Conservation (phyloP, 2,797 vertebrate species). For the Okamejei kenojei region DNA sequence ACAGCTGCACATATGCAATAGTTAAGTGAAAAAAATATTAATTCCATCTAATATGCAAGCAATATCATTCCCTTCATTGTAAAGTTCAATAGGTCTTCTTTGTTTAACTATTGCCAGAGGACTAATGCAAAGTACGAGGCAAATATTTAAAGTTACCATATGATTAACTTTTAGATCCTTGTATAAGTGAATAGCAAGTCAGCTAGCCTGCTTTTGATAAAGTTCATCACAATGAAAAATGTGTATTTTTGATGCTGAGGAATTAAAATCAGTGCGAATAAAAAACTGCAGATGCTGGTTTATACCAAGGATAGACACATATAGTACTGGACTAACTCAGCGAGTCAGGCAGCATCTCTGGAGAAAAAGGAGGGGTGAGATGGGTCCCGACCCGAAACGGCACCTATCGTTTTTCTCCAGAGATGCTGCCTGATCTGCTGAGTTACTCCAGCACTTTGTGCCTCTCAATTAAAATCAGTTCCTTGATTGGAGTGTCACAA, state of each 20-base stretch:
- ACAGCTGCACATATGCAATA: neutral
- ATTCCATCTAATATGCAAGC: neutral
- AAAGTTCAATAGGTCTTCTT: neutral
- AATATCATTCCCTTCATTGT: neutral
- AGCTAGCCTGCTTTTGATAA: neutral
- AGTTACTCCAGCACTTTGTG: too few relatives aligned
- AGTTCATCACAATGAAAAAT: neutral
- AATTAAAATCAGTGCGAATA: neutral
- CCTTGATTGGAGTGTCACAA: neutral
- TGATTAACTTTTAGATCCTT: too few relatives aligned
- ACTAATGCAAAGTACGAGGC: neutral
- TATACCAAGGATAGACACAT: too few relatives aligned
- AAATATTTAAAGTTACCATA: neutral
- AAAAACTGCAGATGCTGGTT: too few relatives aligned
- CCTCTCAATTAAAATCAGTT: neutral
- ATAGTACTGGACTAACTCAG: too few relatives aligned
- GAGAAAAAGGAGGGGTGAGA: too few relatives aligned
- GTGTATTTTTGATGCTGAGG: neutral
- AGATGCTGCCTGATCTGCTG: too few relatives aligned
- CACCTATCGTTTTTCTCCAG: too few relatives aligned
- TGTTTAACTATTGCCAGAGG: neutral
- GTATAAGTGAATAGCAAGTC: too few relatives aligned
- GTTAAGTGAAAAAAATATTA: neutral
- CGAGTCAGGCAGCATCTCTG: too few relatives aligned
- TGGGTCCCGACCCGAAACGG: too few relatives aligned